phyloP scores from a whole-genome alignment of 2,888 invertebrate species.

The Diloba caeruleocephala region DNA sequence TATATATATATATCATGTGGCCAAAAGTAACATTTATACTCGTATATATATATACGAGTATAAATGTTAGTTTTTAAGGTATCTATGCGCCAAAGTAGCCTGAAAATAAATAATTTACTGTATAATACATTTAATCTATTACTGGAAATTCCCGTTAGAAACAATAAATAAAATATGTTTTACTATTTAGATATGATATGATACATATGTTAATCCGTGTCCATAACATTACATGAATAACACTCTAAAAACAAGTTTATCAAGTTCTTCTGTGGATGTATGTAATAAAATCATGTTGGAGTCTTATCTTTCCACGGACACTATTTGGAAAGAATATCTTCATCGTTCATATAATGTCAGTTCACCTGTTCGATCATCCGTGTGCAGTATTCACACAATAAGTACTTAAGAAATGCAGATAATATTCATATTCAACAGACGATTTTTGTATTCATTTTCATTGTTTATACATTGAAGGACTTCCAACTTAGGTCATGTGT shows the following conservation, averaged over 20 bases:
- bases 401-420: too few relatives aligned
- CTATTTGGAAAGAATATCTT: conserved; percentile 10
- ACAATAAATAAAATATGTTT: too few relatives aligned
- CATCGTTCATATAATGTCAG: conserved; percentile 3
- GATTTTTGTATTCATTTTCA: conserved; percentile 9
- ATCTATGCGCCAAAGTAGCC: too few relatives aligned
- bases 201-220: background rate
- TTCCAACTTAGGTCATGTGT: background rate
- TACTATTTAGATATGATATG: too few relatives aligned
- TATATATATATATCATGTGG: too few relatives aligned
- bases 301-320: conserved; percentile 16
- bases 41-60: too few relatives aligned
- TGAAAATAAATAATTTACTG: too few relatives aligned
- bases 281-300: conserved; percentile 1
- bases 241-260: conserved; percentile 22
- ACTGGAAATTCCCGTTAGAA: too few relatives aligned
- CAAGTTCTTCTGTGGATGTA: conserved; percentile 10
- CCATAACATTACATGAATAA: conserved; percentile 1
- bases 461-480: conserved; percentile 5
- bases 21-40: too few relatives aligned
- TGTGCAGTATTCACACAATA: conserved; percentile 9
- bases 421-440: conserved; percentile 15
- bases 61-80: too few relatives aligned
- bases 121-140: too few relatives aligned
- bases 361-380: conserved; percentile 9